Evolutionary conservation across 2,797 vertebrate genomes (phyloP), one percentile per base, ranked within the genome.

Genomic region (Poeciliopsis presidionis): DNA sequence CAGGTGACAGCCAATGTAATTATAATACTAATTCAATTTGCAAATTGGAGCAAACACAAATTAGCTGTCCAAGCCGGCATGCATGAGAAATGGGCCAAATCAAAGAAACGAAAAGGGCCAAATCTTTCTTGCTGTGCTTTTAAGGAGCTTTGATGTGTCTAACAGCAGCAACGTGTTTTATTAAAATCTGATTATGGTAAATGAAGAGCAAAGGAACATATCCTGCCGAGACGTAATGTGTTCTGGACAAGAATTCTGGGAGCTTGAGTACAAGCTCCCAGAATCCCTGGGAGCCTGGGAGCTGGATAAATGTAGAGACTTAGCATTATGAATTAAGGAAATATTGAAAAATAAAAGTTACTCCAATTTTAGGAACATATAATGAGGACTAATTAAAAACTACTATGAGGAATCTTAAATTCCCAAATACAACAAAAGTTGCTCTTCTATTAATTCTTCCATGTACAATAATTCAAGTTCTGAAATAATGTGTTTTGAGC

Each of bases 11-110:
- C 89, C 89, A 87, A 76, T 83, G 87, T 88, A 90, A 92, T 93
- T 91, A 91, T 90, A 87, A 86, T 81, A 90, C 89, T 90, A 91
- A 92, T 90, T 88, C 83, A 90, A 91, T 93, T 92, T 89, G 87
- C 90, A 92, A 90, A 87, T 88, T 92, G 92, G 87, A 90, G 85
- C 88, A 89, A 89, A 84, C 84, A 89, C 75, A 84, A 92, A 91
- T 87, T 55, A 88, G 85, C 79, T 83, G 73, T 77, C 73, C 75
- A 8, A 73, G 87, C 76, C 80, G 57, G 82, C 43, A 55, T 77
- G 83, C 70, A 57, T n/a, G 69, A 84, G 79, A 72, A 73, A 79
- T 3, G 75, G 51, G 74, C 78, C 57, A 63, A 81, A 86, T 39
- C 41, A 36, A 20, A 80, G 84, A 72, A 81, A 88, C 47, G 61